Evolutionary conservation across 35 echinoderm and acorn worm species (phyloP).

Genomic region (Patiria miniata): DNA sequence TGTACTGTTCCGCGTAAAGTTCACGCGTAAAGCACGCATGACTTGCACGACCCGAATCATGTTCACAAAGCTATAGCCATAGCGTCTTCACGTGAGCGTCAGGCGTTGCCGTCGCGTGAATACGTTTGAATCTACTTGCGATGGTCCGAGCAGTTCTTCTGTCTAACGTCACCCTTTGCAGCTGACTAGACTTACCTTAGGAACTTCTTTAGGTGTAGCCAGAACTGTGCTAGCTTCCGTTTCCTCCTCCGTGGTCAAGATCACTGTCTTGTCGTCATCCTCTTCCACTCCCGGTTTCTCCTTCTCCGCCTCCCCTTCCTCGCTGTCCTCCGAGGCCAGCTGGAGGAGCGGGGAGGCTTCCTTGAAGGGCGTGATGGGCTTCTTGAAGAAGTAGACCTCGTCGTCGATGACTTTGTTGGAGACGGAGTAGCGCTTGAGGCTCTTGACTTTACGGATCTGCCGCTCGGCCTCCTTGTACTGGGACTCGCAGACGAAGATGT

Average conservation of each 20-base stretch:
- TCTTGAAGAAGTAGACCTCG: conserved; percentile 99
- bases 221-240: background rate
- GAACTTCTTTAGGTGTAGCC: background rate
- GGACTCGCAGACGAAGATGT: conserved; percentile 90
- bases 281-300: conserved; percentile 13
- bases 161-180: no score
- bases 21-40: no score
- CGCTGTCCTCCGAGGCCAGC: conserved; percentile 59
- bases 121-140: no score
- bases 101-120: no score
- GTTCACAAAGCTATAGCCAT: no score
- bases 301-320: conserved; percentile 33
- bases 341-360: conserved; percentile 92
- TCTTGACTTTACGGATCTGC: conserved; percentile 87
- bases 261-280: conserved; percentile 41
- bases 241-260: conserved; percentile 10
- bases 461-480: conserved; percentile 94
- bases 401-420: conserved; percentile 97
- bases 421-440: conserved; percentile 76
- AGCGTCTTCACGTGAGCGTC: no score
- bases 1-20: no score
- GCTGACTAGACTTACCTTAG: background rate
- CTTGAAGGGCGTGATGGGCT: conserved; percentile 95
- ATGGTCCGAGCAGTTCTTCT: no score
- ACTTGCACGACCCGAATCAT: no score